These are phyloP conservation scores for Diarsia brunnea DNA, from an alignment of 2,888 invertebrate species.

Conservation along the genomic window DNA sequence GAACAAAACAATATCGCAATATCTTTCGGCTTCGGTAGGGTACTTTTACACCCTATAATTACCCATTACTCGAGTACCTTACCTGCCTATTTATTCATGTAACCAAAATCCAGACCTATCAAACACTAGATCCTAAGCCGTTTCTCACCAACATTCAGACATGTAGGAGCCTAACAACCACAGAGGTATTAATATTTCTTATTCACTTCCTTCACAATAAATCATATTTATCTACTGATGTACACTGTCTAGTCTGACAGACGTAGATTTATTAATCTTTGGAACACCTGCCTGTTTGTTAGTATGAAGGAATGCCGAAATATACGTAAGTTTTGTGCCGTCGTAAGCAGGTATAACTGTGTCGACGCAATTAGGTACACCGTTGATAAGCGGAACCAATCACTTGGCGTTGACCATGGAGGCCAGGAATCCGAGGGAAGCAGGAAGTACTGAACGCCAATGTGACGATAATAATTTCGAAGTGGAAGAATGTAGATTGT, in stretches of 20 bases:
- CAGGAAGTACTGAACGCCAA: no score
- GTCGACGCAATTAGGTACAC: not conserved
- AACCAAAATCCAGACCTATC: not conserved
- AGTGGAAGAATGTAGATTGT: no score
- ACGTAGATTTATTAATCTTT: slow-evolving; percentile 42
- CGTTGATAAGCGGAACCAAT: not conserved
- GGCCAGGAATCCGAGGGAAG: not conserved
- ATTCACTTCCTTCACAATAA: slow-evolving; percentile 37
- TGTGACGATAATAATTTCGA: no score
- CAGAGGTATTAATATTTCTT: not conserved
- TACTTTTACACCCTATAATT: no score
- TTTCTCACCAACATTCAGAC: slow-evolving; percentile 6
- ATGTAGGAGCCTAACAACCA: not conserved
- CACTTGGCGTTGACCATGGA: no score
- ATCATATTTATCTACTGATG: slow-evolving; percentile 30
- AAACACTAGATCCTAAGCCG: not conserved
- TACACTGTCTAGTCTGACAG: slow-evolving; percentile 18
- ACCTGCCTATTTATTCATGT: not conserved
- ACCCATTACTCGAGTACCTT: not conserved
- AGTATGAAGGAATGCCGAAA: not conserved
- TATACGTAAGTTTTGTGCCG: not conserved
- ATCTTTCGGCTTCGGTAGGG: no score
- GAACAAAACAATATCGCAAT: no score
- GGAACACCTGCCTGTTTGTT: slow-evolving; percentile 29
- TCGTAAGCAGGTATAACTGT: not conserved